Evolutionary conservation across 1,140 invertebrate species (phyloP).

Genomic region (Lepidostoma basale): DNA sequence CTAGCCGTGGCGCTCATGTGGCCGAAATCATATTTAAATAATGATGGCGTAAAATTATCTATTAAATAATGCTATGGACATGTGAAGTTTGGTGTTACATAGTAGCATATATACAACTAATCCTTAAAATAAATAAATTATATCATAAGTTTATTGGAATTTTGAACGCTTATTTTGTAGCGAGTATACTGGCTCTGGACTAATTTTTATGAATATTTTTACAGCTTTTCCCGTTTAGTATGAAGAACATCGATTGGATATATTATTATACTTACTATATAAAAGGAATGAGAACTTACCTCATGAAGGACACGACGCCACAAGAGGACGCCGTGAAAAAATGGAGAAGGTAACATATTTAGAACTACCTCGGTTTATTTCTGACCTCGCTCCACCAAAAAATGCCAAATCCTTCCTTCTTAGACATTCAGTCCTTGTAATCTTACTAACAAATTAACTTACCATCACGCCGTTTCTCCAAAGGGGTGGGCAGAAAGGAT

Average conservation of each 20-base stretch:
- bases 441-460: not conserved
- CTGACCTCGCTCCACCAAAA: not conserved
- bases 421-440: not conserved
- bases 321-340: constrained; percentile 64
- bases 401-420: too few relatives aligned
- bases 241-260: constrained; percentile 71
- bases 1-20: too few relatives aligned
- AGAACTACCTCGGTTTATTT: not conserved
- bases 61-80: too few relatives aligned
- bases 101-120: too few relatives aligned
- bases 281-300: constrained; percentile 67
- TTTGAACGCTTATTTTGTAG: too few relatives aligned
- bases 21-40: too few relatives aligned
- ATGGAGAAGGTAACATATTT: constrained; percentile 68
- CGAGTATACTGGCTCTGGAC: too few relatives aligned
- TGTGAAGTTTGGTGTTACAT: too few relatives aligned
- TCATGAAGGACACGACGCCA: constrained; percentile 75
- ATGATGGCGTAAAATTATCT: too few relatives aligned
- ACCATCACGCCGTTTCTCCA: too few relatives aligned
- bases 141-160: too few relatives aligned
- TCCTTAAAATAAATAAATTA: too few relatives aligned
- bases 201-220: constrained; percentile 41
- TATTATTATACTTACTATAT: constrained; percentile 71
- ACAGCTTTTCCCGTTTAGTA: constrained; percentile 70
- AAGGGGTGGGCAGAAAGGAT: not conserved